Evolutionary conservation across 2,797 vertebrate genomes (phyloP), one percentile per base, ranked within the genome.

Genomic region (Notoglanidium macrostoma): DNA sequence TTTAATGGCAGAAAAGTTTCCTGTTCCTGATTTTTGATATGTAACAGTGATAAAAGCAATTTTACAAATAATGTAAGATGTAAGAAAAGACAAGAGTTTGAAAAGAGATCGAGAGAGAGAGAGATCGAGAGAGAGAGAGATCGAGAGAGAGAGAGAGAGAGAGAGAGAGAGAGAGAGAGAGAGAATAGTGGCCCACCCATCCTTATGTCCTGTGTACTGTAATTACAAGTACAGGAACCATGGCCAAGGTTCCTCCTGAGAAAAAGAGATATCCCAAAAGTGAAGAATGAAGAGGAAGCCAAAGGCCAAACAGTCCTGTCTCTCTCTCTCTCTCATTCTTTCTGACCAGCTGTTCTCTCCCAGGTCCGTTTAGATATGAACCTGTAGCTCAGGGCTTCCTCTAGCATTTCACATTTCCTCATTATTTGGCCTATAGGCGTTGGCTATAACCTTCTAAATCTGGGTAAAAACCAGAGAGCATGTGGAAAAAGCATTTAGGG

Each of bases 401-500:
- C 74, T 55, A 54, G 11, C 74, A 65, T 83, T 76, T 86, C 79
- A 21, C 21, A 78, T 61, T 83, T 85, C 76, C 55, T 88, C 65
- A 63, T 85, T 76, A 77, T 87, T 87, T 67, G 55, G 63, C 82
- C 49, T 79, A 57, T 44, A 78, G 86, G 81, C 26, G 3, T 87
- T 10, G 15, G 70, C 79, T 87, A 46, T 87, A 59, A 77, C 46
- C 32, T 77, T 84, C 61, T 57, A 29, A 67, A 67, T n/a, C 72
- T 19, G 86, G 29, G 23, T 67, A 55, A 77, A 83, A 77, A 84
- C 81, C 86, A 57, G 11, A 68, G 32, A 84, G 35, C 51, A 96
- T 95, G 95, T 96, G 95, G 94, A 95, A 96, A 96, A 96, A 92
- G 92, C 94, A 96, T 96, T 94, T 95, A 70, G 23, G 78, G 49